phyloP scores from a whole-genome alignment of 1,140 invertebrate species.

The Cydia pomonella region DNA sequence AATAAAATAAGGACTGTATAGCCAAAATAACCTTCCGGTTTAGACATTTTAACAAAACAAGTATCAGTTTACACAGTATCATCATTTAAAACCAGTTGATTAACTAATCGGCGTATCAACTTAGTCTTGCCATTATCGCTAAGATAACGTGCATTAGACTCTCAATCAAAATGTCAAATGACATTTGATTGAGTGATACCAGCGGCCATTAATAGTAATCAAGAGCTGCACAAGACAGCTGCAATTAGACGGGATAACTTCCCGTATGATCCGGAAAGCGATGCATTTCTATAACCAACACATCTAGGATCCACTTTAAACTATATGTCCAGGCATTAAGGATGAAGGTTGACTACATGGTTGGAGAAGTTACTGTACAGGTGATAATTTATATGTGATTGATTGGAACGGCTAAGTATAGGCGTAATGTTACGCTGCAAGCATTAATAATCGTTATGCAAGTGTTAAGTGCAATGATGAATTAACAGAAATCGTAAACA shows the following conservation, averaged over 20 bases:
- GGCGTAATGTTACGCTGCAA: slow-evolving; percentile 15
- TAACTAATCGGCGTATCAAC: slow-evolving; percentile 7
- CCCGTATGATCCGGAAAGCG: slow-evolving; percentile 20
- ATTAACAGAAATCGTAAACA: background rate
- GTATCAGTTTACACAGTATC: background rate
- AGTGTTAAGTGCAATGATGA: background rate
- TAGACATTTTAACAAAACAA: background rate
- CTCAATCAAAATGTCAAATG: slow-evolving; percentile 30
- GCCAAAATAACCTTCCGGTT: background rate
- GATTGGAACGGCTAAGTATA: slow-evolving; percentile 27
- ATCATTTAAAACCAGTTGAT: slow-evolving; percentile 8
- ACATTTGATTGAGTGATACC: slow-evolving; percentile 25
- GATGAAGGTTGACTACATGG: background rate
- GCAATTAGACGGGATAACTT: slow-evolving; percentile 23
- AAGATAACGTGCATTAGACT: background rate
- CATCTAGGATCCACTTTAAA: background rate
- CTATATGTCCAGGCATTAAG: background rate
- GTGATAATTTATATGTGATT: slow-evolving; percentile 29
- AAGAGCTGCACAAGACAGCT: slow-evolving; percentile 8
- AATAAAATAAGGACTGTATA: too few species aligned
- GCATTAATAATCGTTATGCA: slow-evolving; percentile 14
- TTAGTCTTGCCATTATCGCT: background rate
- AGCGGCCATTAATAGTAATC: slow-evolving; percentile 20
- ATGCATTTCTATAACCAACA: slow-evolving; percentile 23
- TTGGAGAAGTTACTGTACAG: slow-evolving; percentile 5